These are phyloP conservation scores for Aegypius monachus DNA, from an alignment of 2,113 vertebrate species.

Conservation along the genomic window DNA sequence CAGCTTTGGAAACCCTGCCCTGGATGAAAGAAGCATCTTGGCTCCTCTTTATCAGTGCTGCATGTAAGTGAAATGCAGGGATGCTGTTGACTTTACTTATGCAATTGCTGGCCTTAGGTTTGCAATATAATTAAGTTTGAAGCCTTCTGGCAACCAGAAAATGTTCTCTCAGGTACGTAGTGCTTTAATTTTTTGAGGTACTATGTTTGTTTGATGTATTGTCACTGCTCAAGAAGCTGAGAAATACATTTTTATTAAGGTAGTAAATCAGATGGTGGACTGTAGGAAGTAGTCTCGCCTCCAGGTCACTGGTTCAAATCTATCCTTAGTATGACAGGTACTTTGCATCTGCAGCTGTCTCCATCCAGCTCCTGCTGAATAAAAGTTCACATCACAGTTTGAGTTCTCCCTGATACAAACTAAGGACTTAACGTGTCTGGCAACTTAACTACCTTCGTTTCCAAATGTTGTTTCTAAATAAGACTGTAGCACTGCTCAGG, in stretches of 20 bases:
- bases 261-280: background rate
- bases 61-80: slow-evolving; percentile 84
- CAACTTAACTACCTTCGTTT: background rate
- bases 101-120: background rate
- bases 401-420: background rate
- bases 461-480: background rate
- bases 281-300: background rate
- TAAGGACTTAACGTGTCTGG: background rate
- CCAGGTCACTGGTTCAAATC: background rate
- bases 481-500: background rate
- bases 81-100: background rate
- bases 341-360: background rate
- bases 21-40: slow-evolving; percentile 97
- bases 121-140: background rate
- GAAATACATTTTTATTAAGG: background rate
- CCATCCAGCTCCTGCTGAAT: background rate
- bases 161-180: rapidly evolving
- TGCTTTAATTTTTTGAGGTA: background rate
- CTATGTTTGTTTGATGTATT: background rate
- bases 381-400: background rate
- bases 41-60: slow-evolving; percentile 98
- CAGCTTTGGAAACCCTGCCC: slow-evolving; percentile 93
- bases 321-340: background rate
- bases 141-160: background rate
- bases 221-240: background rate